Base-by-base conservation (phyloP, 2,888 invertebrate species). In the Ochropacha duplaris region DNA sequence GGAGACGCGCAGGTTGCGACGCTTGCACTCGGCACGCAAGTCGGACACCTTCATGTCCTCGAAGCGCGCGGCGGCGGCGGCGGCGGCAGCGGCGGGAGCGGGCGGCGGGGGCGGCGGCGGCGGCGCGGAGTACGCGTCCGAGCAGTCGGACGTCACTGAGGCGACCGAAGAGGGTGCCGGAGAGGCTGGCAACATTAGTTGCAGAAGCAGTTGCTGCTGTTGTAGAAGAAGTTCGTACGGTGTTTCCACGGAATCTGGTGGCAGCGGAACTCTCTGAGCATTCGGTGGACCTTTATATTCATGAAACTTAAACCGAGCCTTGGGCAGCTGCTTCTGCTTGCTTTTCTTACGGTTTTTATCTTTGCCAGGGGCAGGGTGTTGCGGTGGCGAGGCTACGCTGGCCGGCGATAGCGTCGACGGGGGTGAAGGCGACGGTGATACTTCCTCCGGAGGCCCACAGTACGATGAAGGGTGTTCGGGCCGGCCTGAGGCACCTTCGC, bases 11-110 rank as follows among this genome's bases (percentile, higher is more conserved):
- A 99, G 92, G 86, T 97, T 98, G 54, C 99, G 95, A 59, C 97
- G 96, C 87, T 99, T 99, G 73, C 99, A 94, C 84, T 99, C 99
- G 58, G 97, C 96, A 84, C 98, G 98, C 69, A 99, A 93, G 82
- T 99, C 99, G 62, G 97, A 98, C 49, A 92, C 99, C 93, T 98
- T 98, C 97, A 99, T 97, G 79, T 98, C 98, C 84, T 98, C 98
- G 75, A 99, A 93, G 62, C 97, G 96, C 24, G 95, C 94, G 14
- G 95, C 76, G 57, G 72, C 62, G 22, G 60, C 4, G 79, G 69
- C 49, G n/a, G n/a, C n/a, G n/a, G n/a, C n/a, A n/a, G n/a, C n/a
- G 76, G 89, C 81, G 77, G 78, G 87, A 58, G 89, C 83, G 31
- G 93, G 90, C 8, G 90, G 87, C 11, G 90, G 78, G 12, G 93